Conservation (phyloP, 1,140 invertebrate species). For the Hyphantria cunea region DNA sequence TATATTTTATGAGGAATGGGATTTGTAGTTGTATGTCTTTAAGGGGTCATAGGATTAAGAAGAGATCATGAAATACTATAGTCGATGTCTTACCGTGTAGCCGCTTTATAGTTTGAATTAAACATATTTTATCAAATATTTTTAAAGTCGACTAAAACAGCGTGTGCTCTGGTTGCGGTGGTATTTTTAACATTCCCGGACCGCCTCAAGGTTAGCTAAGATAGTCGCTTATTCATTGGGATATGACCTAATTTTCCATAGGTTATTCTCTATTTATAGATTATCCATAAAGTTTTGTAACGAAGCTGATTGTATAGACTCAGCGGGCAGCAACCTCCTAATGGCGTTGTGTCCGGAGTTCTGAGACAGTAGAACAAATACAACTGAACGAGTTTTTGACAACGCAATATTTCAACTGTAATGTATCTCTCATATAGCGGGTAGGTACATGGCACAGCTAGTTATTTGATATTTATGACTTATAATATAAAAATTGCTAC, state of each 20-base stretch:
- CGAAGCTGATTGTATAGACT: conserved; percentile 5
- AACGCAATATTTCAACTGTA: not conserved
- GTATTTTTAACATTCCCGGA: conserved; percentile 81
- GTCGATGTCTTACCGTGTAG: not conserved
- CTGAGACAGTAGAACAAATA: conserved; percentile 11
- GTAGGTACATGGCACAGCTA: not conserved
- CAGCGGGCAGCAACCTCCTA: conserved; percentile 3
- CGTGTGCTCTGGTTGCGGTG: conserved; percentile 57
- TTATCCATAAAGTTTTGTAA: conserved; percentile 8
- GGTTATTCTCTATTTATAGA: conserved; percentile 53
- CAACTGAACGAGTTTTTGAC: conserved; percentile 3
- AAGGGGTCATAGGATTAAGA: not conserved
- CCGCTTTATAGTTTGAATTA: no score
- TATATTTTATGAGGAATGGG: no score
- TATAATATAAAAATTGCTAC: conserved; percentile 40
- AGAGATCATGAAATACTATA: not conserved
- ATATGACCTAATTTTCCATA: conserved; percentile 78
- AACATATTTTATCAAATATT: conserved; percentile 50
- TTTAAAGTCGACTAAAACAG: conserved; percentile 50
- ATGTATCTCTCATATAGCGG: not conserved
- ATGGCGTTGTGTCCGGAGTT: conserved; percentile 11
- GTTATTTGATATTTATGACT: not conserved
- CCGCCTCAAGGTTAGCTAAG: conserved; percentile 77
- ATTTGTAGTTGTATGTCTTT: not conserved
- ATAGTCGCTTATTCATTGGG: conserved; percentile 75